These are phyloP conservation scores for Columba livia DNA, from an alignment of 2,113 vertebrate species.

Conservation along the genomic window DNA sequence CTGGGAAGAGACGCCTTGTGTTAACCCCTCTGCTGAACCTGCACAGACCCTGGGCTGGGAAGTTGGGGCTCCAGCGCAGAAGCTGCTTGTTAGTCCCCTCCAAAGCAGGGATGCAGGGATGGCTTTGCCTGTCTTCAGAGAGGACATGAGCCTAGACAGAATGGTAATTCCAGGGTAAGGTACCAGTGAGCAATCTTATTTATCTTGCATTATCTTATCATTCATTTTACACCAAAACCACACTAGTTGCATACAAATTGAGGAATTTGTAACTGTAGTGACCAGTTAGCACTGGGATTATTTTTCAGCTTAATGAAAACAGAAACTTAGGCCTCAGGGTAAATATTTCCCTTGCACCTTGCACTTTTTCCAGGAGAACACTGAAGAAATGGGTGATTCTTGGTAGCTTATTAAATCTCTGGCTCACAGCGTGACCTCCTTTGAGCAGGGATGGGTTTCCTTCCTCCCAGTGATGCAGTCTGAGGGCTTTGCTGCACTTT, in stretches of 20 bases:
- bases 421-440: background rate
- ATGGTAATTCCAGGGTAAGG: too few relatives aligned
- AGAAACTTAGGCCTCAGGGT: background rate
- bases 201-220: background rate
- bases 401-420: background rate
- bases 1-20: fast-evolving
- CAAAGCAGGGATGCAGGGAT: fast-evolving
- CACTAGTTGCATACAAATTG: background rate
- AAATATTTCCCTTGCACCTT: background rate
- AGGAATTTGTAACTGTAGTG: background rate
- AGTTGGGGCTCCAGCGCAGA: fast-evolving
- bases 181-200: too few relatives aligned
- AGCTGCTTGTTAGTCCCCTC: fast-evolving
- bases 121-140: background rate
- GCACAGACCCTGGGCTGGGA: background rate
- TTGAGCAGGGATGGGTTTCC: background rate
- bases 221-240: background rate
- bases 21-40: background rate
- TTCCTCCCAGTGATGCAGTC: background rate
- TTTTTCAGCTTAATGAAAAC: background rate
- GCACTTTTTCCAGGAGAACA: background rate
- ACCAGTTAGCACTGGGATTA: background rate
- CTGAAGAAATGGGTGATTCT: background rate
- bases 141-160: fast-evolving
- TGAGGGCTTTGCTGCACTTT: background rate